These are phyloP conservation scores for Magallana nippona DNA, from an alignment of 2,888 invertebrate genomes.

Conservation along the genomic window DNA sequence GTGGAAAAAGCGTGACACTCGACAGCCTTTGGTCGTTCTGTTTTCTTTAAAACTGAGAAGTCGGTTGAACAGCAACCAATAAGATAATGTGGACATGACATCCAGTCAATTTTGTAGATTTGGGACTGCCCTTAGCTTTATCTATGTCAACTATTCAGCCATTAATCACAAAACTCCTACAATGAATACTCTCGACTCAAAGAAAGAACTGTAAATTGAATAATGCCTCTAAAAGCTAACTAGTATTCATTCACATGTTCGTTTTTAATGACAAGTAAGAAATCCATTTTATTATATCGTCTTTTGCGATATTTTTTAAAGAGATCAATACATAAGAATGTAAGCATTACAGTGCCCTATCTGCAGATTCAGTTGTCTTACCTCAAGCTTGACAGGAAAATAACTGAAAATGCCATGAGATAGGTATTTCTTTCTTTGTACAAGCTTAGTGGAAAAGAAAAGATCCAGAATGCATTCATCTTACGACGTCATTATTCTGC, in stretches of 20 bases:
- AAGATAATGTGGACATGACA: neutral
- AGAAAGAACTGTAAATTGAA: neutral
- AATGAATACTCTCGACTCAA: neutral
- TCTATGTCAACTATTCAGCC: neutral
- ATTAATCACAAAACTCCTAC: slow-evolving; percentile 18
- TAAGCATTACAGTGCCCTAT: too few relatives aligned
- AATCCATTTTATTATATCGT: too few relatives aligned
- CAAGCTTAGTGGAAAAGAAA: too few relatives aligned
- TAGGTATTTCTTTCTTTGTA: too few relatives aligned
- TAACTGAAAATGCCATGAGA: too few relatives aligned
- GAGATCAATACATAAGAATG: too few relatives aligned
- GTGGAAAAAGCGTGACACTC: neutral
- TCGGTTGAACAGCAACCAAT: neutral
- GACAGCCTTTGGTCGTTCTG: neutral
- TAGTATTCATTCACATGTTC: neutral
- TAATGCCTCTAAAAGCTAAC: neutral
- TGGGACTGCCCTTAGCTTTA: neutral
- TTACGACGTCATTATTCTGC: too few relatives aligned
- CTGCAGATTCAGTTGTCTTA: too few relatives aligned
- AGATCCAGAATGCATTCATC: too few relatives aligned
- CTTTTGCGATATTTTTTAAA: too few relatives aligned
- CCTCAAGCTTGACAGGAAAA: too few relatives aligned
- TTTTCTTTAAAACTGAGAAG: neutral
- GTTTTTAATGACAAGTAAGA: neutral
- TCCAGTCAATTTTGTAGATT: neutral